Evolutionary conservation across 1,140 invertebrate genomes (phyloP).

Genomic region (Lepidurus apus): DNA sequence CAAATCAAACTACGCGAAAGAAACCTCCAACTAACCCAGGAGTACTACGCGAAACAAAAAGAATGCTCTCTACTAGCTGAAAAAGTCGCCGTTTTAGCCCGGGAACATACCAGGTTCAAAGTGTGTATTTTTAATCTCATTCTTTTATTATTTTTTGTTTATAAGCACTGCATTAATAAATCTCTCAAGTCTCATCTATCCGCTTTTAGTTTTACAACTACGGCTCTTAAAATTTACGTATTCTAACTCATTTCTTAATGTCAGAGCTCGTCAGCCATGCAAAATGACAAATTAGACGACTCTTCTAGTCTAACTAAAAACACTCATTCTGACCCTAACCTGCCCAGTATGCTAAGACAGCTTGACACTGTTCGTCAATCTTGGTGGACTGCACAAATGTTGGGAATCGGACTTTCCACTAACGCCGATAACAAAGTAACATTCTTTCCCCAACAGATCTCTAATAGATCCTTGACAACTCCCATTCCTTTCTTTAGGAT

Average conservation of each 20-base stretch:
- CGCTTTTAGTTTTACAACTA: background rate
- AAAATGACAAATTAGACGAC: background rate
- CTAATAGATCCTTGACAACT: background rate
- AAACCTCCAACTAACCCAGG: slow-evolving; percentile 31
- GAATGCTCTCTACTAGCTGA: slow-evolving; percentile 32
- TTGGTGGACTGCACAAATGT: slow-evolving; percentile 21
- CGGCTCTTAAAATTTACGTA: background rate
- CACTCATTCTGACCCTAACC: background rate
- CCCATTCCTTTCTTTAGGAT: background rate
- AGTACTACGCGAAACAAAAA: slow-evolving; percentile 32
- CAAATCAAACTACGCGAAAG: slow-evolving; percentile 31
- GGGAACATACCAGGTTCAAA: slow-evolving; percentile 16
- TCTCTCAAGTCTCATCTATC: background rate
- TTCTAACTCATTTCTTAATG: background rate
- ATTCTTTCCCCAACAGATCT: background rate
- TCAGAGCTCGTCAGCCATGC: background rate
- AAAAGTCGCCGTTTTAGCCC: slow-evolving; percentile 31
- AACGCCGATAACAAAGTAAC: slow-evolving; percentile 6
- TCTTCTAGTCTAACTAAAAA: background rate
- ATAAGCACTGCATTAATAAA: background rate
- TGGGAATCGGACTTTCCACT: background rate
- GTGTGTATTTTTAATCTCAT: background rate
- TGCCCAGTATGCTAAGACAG: background rate
- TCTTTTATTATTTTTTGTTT: slow-evolving; percentile 6
- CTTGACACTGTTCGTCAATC: slow-evolving; percentile 18